These are phyloP conservation scores for Campodea augens DNA, from an alignment of 1,140 invertebrate species.

Conservation along the genomic window DNA sequence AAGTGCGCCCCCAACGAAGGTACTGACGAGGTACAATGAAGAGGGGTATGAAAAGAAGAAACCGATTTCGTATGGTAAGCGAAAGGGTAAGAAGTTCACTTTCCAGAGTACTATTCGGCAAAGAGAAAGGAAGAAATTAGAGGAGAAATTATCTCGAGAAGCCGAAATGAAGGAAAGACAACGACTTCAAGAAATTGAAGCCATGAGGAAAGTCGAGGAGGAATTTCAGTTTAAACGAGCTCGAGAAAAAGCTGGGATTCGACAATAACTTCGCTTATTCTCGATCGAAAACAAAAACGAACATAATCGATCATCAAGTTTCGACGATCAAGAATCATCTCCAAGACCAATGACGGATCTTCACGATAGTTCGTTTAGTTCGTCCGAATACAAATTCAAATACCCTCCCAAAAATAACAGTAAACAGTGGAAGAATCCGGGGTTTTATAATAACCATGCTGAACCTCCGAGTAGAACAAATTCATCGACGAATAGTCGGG, in stretches of 20 bases:
- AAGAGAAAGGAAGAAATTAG: conserved; percentile 46
- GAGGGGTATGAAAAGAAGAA: neutral
- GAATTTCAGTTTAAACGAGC: conserved; percentile 53
- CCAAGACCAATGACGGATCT: neutral
- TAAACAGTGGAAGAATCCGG: neutral
- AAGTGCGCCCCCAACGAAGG: conserved; percentile 7
- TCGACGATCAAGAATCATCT: neutral
- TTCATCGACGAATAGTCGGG: too few species aligned
- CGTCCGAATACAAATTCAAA: neutral
- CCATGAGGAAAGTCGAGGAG: conserved; percentile 50
- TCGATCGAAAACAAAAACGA: conserved; percentile 23
- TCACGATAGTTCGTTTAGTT: neutral
- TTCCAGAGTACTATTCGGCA: conserved; percentile 63
- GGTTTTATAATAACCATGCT: too few species aligned
- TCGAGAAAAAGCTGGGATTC: conserved; percentile 48
- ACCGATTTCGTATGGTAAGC: neutral
- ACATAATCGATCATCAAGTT: neutral
- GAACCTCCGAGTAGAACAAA: too few species aligned
- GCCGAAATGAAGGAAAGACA: conserved; percentile 55
- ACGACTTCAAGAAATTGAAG: conserved; percentile 48
- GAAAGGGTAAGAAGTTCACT: conserved; percentile 43
- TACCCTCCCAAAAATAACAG: neutral
- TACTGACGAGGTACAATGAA: neutral
- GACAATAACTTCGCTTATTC: conserved; percentile 47
- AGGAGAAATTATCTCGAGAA: conserved; percentile 50